These are phyloP conservation scores for Drosophila phalerata DNA, from an alignment of 2,888 invertebrate genomes.

Conservation along the genomic window DNA sequence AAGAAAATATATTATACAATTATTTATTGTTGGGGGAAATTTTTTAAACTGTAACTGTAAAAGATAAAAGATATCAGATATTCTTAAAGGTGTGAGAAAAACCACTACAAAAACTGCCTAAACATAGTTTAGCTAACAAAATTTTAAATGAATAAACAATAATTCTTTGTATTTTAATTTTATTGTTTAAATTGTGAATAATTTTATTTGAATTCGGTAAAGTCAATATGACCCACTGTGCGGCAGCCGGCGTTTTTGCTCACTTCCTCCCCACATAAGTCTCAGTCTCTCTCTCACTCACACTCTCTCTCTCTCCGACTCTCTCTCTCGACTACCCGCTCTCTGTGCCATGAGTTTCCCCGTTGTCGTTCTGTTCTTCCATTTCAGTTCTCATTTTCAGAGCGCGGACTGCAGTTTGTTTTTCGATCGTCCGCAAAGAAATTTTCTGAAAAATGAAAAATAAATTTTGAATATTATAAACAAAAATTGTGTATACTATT, in stretches of 20 bases:
- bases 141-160: neutral
- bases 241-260: conserved; percentile 52
- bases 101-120: neutral
- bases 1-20: too few relatives aligned
- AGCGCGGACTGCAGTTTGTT: conserved; percentile 59
- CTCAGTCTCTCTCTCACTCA: conserved; percentile 2
- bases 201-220: neutral
- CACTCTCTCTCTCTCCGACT: neutral
- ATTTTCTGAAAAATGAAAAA: conserved; percentile 10
- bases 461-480: conserved; percentile 25
- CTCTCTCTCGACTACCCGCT: conserved; percentile 3
- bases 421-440: conserved; percentile 38
- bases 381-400: conserved; percentile 59
- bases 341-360: conserved; percentile 53
- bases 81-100: too few relatives aligned
- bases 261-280: conserved; percentile 9
- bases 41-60: too few relatives aligned
- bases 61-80: too few relatives aligned
- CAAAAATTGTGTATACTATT: conserved; percentile 14
- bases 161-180: neutral
- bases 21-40: too few relatives aligned
- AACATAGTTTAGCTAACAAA: neutral
- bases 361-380: conserved; percentile 42
- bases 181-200: neutral
- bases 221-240: conserved; percentile 29